Conservation (phyloP, 1,140 invertebrate genomes). For the Pseudomyrmex concolor region DNA sequence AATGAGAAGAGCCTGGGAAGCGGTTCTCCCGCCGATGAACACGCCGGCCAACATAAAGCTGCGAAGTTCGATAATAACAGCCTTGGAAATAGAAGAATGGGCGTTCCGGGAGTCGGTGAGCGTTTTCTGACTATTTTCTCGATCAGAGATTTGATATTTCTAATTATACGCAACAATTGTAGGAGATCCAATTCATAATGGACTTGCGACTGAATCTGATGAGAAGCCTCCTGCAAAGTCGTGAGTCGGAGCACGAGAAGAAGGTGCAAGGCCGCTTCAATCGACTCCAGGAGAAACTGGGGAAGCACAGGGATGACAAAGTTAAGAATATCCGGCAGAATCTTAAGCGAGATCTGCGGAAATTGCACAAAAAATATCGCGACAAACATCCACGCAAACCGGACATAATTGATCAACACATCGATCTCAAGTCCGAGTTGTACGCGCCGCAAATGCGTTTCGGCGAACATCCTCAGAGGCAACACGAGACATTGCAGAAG, state of each 20-base stretch:
- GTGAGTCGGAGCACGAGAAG: constrained; percentile 82
- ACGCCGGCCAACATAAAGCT: constrained; percentile 85
- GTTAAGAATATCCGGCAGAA: constrained; percentile 75
- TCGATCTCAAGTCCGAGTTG: constrained; percentile 84
- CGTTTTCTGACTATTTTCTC: constrained; percentile 67
- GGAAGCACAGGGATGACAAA: constrained; percentile 68
- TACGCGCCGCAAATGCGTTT: constrained; percentile 85
- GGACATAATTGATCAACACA: constrained; percentile 81
- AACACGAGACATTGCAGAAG: constrained; percentile 75
- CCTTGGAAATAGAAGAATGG: constrained; percentile 89
- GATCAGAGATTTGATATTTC: constrained; percentile 14
- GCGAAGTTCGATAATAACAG: constrained; percentile 86
- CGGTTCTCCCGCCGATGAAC: constrained; percentile 85
- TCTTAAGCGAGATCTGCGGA: constrained; percentile 85
- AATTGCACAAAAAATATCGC: constrained; percentile 83
- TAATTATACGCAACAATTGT: constrained; percentile 10
- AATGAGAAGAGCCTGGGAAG: constrained; percentile 86
- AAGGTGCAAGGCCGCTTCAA: constrained; percentile 79
- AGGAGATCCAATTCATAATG: constrained; percentile 88
- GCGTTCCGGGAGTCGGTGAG: constrained; percentile 87
- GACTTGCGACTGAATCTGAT: constrained; percentile 85
- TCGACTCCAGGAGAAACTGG: constrained; percentile 69
- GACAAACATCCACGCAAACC: constrained; percentile 78
- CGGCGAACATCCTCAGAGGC: constrained; percentile 73
- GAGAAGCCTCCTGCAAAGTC: constrained; percentile 81